Conservation (phyloP, 2,797 vertebrate genomes). For the Atherinosoma microstoma region DNA sequence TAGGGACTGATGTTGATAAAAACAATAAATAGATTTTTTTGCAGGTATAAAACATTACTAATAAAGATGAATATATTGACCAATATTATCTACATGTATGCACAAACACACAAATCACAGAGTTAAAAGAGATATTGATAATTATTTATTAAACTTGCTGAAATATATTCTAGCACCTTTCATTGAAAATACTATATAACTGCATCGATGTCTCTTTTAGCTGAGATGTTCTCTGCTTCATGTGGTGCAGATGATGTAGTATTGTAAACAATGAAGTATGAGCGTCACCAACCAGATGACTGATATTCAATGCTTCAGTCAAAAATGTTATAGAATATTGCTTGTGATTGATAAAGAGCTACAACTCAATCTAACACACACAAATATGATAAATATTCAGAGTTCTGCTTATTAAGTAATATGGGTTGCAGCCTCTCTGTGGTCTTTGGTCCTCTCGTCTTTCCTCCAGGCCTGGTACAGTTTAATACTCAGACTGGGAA, state of each 20-base stretch:
- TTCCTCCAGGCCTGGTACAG: slow-evolving; percentile 89
- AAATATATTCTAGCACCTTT: too few species aligned
- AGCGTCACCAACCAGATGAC: neutral
- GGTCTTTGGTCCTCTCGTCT: slow-evolving; percentile 24
- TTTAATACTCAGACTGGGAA: slow-evolving; percentile 92
- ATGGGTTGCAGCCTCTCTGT: slow-evolving; percentile 50
- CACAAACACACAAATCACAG: too few species aligned
- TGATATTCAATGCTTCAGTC: neutral
- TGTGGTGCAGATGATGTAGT: neutral
- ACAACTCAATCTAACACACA: neutral
- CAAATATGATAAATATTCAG: neutral
- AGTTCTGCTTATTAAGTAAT: neutral
- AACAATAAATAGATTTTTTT: too few species aligned
- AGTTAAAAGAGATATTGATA: too few species aligned
- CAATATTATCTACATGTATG: too few species aligned
- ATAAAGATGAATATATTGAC: too few species aligned
- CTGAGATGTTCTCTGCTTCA: neutral
- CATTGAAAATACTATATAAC: too few species aligned
- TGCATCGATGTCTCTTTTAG: neutral
- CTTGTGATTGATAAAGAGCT: neutral
- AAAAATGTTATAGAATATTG: neutral
- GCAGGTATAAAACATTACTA: too few species aligned
- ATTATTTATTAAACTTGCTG: too few species aligned
- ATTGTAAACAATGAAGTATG: neutral
- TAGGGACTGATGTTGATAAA: too few species aligned